phyloP scores from a whole-genome alignment of 1,140 invertebrate genomes.

The Drosophila littoralis region DNA sequence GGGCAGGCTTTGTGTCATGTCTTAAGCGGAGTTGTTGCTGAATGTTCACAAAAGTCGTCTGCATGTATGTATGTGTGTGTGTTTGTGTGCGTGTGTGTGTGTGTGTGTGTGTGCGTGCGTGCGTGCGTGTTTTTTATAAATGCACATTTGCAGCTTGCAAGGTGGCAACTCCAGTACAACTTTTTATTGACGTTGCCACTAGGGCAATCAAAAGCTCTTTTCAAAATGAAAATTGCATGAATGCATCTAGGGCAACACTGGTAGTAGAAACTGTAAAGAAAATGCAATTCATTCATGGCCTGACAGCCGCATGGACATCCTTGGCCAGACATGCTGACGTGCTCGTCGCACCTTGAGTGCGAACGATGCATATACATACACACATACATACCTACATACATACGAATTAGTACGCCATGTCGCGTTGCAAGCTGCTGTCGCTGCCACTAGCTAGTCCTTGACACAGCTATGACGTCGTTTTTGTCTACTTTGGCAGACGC shows the following conservation, averaged over 20 bases:
- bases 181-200: slow-evolving; percentile 34
- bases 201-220: slow-evolving; percentile 12
- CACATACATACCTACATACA: slow-evolving; percentile 18
- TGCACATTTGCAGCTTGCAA: not conserved
- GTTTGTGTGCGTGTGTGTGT: not conserved
- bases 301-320: slow-evolving; percentile 32
- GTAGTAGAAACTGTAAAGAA: slow-evolving; percentile 7
- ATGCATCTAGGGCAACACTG: slow-evolving; percentile 5
- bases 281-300: slow-evolving; percentile 41
- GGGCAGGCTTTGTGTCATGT: slow-evolving; percentile 58
- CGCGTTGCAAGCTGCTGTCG: slow-evolving; percentile 19
- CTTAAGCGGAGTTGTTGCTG: slow-evolving; percentile 32
- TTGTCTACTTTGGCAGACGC: slow-evolving; percentile 48
- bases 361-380: slow-evolving; percentile 23
- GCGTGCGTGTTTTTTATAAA: not conserved
- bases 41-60: slow-evolving; percentile 16
- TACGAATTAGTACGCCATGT: slow-evolving; percentile 29
- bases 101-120: not conserved
- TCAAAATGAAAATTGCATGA: slow-evolving; percentile 6
- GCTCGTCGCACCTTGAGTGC: slow-evolving; percentile 43
- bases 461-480: slow-evolving; percentile 62
- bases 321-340: slow-evolving; percentile 52
- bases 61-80: slow-evolving; percentile 2
- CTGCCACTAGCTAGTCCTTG: slow-evolving; percentile 59
- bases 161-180: slow-evolving; percentile 31